These are phyloP conservation scores for Palaemon carinicauda DNA, from an alignment of 1,140 invertebrate species.

Conservation along the genomic window DNA sequence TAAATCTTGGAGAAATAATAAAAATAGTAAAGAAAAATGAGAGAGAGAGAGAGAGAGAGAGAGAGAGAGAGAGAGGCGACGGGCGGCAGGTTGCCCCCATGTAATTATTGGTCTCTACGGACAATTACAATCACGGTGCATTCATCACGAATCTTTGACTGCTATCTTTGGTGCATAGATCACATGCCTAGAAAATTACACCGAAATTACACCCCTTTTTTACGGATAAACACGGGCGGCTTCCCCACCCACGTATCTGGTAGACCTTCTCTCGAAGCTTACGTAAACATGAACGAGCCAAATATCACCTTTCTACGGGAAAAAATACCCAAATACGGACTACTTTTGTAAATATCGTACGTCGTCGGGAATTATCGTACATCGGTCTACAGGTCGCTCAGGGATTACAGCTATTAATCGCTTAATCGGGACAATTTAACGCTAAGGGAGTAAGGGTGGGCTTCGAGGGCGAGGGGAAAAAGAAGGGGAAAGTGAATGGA, in stretches of 20 bases:
- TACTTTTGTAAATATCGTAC: background rate
- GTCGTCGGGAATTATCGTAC: background rate
- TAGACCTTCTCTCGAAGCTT: background rate
- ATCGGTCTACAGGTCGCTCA: background rate
- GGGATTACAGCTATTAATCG: constrained; percentile 44
- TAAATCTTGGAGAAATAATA: too few relatives aligned
- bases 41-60: too few relatives aligned
- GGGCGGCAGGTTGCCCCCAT: background rate
- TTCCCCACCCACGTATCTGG: background rate
- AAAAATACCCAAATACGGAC: too few relatives aligned
- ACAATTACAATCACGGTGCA: constrained; percentile 42
- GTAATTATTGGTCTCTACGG: constrained; percentile 15
- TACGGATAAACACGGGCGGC: too few relatives aligned
- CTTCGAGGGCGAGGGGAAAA: background rate
- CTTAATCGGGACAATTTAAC: constrained; percentile 41
- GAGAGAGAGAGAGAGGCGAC: background rate
- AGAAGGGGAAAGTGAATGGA: background rate
- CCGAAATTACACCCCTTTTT: background rate
- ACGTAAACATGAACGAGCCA: background rate
- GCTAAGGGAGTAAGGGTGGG: background rate
- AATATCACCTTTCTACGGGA: too few relatives aligned
- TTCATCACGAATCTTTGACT: constrained; percentile 37
- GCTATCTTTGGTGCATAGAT: constrained; percentile 40
- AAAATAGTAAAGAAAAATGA: too few relatives aligned
- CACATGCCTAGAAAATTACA: constrained; percentile 31